A percentile compares a stretch with the other conserved stretches of the same genome.
Evolutionary conservation across 2,113 vertebrate species (phyloP).

Genomic region (Macquaria australasica): DNA sequence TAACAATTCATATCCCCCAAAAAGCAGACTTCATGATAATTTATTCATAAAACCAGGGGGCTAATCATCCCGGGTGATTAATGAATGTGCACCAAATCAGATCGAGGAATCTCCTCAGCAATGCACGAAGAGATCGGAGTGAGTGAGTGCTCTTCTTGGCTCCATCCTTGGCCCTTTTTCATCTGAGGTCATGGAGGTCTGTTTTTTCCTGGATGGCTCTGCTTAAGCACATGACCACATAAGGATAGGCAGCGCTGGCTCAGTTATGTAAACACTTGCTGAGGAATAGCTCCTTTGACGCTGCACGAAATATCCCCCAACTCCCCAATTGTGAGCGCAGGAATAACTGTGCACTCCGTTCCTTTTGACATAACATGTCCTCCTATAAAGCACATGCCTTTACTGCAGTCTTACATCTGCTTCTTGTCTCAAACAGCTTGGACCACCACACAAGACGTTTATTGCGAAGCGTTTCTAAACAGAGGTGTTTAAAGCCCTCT

Average conservation of each 20-base stretch:
- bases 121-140: not conserved
- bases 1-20: not conserved
- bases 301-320: constrained; percentile 54
- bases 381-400: constrained; percentile 1
- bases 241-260: constrained; percentile 81
- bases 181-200: constrained; percentile 67
- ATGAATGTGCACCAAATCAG: constrained; percentile 18
- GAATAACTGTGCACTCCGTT: constrained; percentile 27
- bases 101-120: constrained; percentile 31
- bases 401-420: constrained; percentile 35
- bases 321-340: constrained; percentile 35
- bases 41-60: constrained; percentile 36
- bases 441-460: constrained; percentile 46
- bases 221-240: constrained; percentile 84
- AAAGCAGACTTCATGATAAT: constrained; percentile 30
- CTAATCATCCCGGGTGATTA: constrained; percentile 32
- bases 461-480: constrained; percentile 31
- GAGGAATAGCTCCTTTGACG: constrained; percentile 67
- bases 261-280: constrained; percentile 80
- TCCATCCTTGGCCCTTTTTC: constrained; percentile 66
- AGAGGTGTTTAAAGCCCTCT: constrained; percentile 44
- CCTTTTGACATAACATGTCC: constrained; percentile 42
- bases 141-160: constrained; percentile 45
- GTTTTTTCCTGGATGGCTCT: constrained; percentile 72
- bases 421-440: constrained; percentile 43